Conservation (phyloP, 2,888 invertebrate genomes). For the Sarcophaga variegata region DNA sequence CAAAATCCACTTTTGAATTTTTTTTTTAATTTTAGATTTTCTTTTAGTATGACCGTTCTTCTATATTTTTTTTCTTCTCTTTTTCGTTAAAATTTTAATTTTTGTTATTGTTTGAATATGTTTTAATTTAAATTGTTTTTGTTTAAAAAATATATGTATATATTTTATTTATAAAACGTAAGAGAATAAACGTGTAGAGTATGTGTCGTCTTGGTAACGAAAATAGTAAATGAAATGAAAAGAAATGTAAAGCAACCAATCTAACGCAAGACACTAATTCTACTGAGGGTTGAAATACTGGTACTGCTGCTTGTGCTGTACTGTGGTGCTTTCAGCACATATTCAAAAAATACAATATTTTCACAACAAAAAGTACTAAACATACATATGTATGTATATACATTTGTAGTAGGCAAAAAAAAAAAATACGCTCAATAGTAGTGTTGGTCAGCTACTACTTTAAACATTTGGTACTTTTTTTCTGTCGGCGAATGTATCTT, state of each 20-base stretch:
- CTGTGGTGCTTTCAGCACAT: neutral
- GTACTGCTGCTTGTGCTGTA: constrained; percentile 17
- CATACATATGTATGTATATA: too few relatives aligned
- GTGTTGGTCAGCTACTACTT: neutral
- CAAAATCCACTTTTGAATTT: neutral
- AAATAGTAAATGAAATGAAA: constrained; percentile 21
- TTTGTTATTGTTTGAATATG: constrained; percentile 28
- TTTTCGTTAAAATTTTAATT: constrained; percentile 43
- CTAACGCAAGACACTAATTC: constrained; percentile 57
- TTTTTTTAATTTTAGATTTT: constrained; percentile 26
- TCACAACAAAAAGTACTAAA: neutral
- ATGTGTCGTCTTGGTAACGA: constrained; percentile 18
- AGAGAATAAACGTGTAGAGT: neutral
- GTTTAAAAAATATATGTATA: neutral
- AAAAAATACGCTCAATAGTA: neutral
- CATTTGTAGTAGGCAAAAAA: neutral
- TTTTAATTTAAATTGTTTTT: neutral
- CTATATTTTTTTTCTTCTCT: constrained; percentile 16
- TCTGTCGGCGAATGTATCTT: too few relatives aligned
- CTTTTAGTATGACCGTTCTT: constrained; percentile 9
- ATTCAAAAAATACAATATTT: neutral
- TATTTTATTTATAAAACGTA: constrained; percentile 1
- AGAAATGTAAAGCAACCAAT: constrained; percentile 53
- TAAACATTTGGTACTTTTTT: too few relatives aligned
- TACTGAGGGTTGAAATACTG: constrained; percentile 61